Evolutionary conservation across 2,888 invertebrate species (phyloP), one percentile per base, ranked within the genome.

Genomic region (Trypoxylon attenuatum): DNA sequence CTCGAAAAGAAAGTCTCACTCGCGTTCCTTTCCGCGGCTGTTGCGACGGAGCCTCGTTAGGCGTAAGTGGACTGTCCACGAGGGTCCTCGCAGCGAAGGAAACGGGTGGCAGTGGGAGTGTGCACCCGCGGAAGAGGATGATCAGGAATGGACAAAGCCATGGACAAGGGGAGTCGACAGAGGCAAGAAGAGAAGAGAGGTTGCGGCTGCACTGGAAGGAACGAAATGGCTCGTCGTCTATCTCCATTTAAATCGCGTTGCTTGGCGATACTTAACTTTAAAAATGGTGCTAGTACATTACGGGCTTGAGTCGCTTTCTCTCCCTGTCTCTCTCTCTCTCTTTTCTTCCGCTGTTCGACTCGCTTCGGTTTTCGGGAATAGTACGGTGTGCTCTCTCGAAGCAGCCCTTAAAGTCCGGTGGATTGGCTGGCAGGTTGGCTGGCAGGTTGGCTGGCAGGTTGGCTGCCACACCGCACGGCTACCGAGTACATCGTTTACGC

Each of bases 221-320:
- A n/a, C 49, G 60, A 58, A 73, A 80, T 73, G 67, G 73, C 59
- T 67, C 56, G 66, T 77, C 81, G 77, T 81, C 69, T 64, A 77
- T 81, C 81, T 82, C 77, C 79, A 81, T 81, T 81, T 80, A 76
- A 81, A 81, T 79, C 77, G 76, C 72, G 71, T 81, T 77, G 76
- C 74, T 75, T 63, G 72, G 73, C 68, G 73, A 79, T 77, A 69
- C 78, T 80, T 77, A 76, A 78, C 73, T 76, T 82, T 76, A 82
- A 81, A 79, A 81, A 80, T 79, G 71, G 79, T 71, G 70, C 59
- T 74, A 71, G 69, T 80, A 80, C 73, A 79, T 81, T 75, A 78
- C 75, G 70, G 55, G 45, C 67, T 60, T 59, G 65, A 62, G 73
- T 47, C 52, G 38, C 49, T 39, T 42, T 29, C 39, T 13, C 46